phyloP scores from a whole-genome alignment of 1,140 invertebrate genomes.

The Eulimnadia texana region DNA sequence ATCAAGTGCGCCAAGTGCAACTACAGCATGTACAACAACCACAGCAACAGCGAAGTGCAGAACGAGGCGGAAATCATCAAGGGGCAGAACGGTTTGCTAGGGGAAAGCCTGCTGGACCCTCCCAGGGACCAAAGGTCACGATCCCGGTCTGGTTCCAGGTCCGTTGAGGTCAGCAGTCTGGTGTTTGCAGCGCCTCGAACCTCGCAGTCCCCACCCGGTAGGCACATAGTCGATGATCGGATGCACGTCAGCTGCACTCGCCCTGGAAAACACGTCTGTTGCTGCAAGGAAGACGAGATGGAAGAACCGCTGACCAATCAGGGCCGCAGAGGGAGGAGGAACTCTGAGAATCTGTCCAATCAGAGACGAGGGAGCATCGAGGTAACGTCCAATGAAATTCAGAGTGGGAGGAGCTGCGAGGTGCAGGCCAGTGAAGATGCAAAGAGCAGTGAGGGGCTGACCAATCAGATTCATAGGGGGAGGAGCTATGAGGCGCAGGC shows the following conservation, averaged over 20 bases:
- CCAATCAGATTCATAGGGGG: no score
- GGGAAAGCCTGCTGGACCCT: constrained; percentile 33
- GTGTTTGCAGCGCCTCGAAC: not conserved
- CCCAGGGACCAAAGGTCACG: constrained; percentile 27
- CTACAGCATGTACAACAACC: constrained; percentile 12
- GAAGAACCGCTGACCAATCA: no score
- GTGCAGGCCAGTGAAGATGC: no score
- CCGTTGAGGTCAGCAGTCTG: constrained; percentile 24
- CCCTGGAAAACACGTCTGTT: constrained; percentile 53
- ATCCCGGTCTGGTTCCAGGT: constrained; percentile 26
- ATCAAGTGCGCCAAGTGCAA: constrained; percentile 22
- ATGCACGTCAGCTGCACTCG: constrained; percentile 50
- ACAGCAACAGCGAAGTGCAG: constrained; percentile 14
- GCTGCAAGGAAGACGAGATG: constrained; percentile 24
- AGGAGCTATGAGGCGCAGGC: no score
- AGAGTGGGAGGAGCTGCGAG: no score
- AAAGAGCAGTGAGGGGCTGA: no score
- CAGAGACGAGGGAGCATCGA: no score
- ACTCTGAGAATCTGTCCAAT: no score
- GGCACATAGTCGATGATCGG: constrained; percentile 43
- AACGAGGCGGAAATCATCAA: not conserved
- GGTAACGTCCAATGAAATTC: no score
- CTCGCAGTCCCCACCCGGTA: not conserved
- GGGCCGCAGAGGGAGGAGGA: no score
- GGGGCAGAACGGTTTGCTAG: constrained; percentile 21